Base-by-base conservation (phyloP, 53 echinoderm and acorn worm species). In the Zoroaster sp. region DNA sequence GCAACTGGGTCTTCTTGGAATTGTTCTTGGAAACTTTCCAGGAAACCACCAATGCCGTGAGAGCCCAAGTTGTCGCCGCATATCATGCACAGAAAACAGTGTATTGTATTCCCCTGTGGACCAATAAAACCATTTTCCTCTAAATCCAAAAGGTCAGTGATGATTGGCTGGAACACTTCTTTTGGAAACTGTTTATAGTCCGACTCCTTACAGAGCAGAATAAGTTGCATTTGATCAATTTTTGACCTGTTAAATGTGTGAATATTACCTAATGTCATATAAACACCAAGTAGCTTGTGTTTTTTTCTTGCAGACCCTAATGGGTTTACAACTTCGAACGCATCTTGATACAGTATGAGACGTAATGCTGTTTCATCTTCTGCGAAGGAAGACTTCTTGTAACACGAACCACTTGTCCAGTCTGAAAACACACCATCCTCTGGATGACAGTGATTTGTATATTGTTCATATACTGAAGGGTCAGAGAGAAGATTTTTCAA, bases 161-260 rank as follows among this genome's bases (percentile, higher is more conserved):
- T 38, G 14, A 91, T 37, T 15, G 17, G 40, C 77, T 35, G 40
- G 77, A 91, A 91, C 11, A 87, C 40, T 37, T 75, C 33, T 3
- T 45, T 69, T 11, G 40, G 55, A 89, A 80, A 69, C 14, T 71
- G 2, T 38, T 80, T 80, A 38, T 59, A 69, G 41, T 79, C 69
- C n/a, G 44, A 45, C 43, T 89, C 89, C 51, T 80, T 89, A 33
- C 89, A 89, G 14, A 89, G 41, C 42, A 51, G 51, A 31, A 89
- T 80, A 45, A 89, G 80, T 44, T 89, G 89, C 18, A 89, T 89
- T 40, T 40, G 89, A 38, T 89, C 89, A 69, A 89, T 89, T 67
- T 77, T 77, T 44, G 89, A 89, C 70, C 89, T 51, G 35, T 73
- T 78, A 39, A 44, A 59, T 13, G 37, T 40, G 67, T 78, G 52